phyloP scores from a whole-genome alignment of 2,888 invertebrate genomes.

The Masnerella sp. region DNA sequence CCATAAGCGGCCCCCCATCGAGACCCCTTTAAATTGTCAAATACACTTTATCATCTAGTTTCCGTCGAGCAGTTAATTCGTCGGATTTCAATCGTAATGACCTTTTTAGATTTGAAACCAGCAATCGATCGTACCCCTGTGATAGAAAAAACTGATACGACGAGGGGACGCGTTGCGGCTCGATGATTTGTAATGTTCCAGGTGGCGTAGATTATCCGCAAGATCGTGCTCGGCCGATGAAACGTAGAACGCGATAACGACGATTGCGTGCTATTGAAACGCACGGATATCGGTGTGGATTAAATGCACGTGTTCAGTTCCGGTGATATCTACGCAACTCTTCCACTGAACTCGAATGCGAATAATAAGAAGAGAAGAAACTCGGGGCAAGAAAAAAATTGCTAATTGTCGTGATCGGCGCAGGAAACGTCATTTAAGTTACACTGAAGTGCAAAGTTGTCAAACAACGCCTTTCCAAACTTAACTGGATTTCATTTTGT shows the following conservation, averaged over 20 bases:
- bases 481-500: neutral
- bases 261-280: slow-evolving; percentile 62
- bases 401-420: slow-evolving; percentile 5
- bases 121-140: slow-evolving; percentile 46
- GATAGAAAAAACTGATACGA: slow-evolving; percentile 40
- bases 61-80: slow-evolving; percentile 45
- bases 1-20: slow-evolving; percentile 14
- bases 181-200: slow-evolving; percentile 57
- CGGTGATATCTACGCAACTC: slow-evolving; percentile 13
- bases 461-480: neutral
- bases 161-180: slow-evolving; percentile 37
- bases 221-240: slow-evolving; percentile 62
- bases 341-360: neutral
- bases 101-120: slow-evolving; percentile 41
- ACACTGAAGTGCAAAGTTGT: slow-evolving; percentile 18
- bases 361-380: neutral
- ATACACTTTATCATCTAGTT: slow-evolving; percentile 44
- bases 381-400: neutral
- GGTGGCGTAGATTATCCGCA: slow-evolving; percentile 64
- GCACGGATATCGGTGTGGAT: slow-evolving; percentile 54
- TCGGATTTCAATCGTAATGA: slow-evolving; percentile 45
- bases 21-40: slow-evolving; percentile 51
- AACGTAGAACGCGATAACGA: slow-evolving; percentile 60
- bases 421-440: slow-evolving; percentile 27
- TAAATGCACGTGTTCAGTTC: slow-evolving; percentile 59